Base-by-base conservation (phyloP, 2,113 vertebrate species). In the Notiomystis cincta region DNA sequence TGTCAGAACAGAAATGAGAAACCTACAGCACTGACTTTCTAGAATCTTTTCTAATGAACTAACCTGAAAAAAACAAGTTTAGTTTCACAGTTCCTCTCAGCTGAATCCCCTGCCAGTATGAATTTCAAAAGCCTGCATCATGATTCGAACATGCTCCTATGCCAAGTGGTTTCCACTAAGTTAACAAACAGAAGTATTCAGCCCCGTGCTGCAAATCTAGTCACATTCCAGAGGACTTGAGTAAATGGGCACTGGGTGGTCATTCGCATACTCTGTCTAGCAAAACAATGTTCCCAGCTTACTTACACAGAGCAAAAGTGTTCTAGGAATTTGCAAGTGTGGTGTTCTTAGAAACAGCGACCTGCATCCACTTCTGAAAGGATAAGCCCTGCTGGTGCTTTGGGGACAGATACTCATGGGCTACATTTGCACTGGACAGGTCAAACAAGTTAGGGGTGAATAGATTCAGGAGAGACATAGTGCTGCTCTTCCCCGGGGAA, bases 241-340 rank as follows among this genome's bases (percentile, higher is more conserved):
- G 93, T 94, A 92, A 90, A 93, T 93, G 95, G 95, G 92, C 88
- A 96, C 83, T 0, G 18, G 83, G 86, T 72, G 94, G 90, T 92
- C 88, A 90, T 87, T 96, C 77, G 24, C 85, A 93, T 92, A 92
- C 94, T 91, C 93, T 79, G 93, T 91, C 96, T 96, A 91, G 94
- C 87, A 94, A 96, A 97, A 96, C 95, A 95, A 92, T 37, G 95
- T 92, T 96, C 92, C 95, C 92, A 57, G 64, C 85, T 93, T 72
- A 93, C 95, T 94, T 95, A 96, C 72, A 94, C 83, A 93, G 60
- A 82, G 90, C 65, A 89, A 56, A 97, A 96, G 80, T 84, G 96
- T 96, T 96, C 96, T 87, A 93, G 95, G 96, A 97, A 96, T 97
- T 96, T 87, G 86, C 90, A 90, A 96, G 92, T 93, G 90, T 65